Evolutionary conservation across 2,113 vertebrate genomes (phyloP).

Genomic region (human): GRCh38 chr9:121336001-121336500

Average conservation of each 20-base stretch:
- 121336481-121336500: neutral
- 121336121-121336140: neutral
- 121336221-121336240: neutral
- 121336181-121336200: neutral
- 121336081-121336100: neutral
- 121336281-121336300: neutral
- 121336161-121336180: neutral
- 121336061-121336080: neutral
- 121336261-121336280: too few species aligned
- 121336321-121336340: neutral
- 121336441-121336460: neutral
- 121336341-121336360: neutral
- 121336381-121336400: neutral
- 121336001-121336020: neutral
- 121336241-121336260: neutral
- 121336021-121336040: neutral
- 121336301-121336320: neutral
- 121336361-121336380: neutral
- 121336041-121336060: neutral
- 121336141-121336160: neutral
- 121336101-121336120: neutral
- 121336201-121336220: neutral
- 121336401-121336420: neutral
- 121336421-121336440: neutral
- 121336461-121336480: neutral